Evolutionary conservation across 2,113 vertebrate genomes (phyloP).

Genomic region (Tauraco erythrolophus): DNA sequence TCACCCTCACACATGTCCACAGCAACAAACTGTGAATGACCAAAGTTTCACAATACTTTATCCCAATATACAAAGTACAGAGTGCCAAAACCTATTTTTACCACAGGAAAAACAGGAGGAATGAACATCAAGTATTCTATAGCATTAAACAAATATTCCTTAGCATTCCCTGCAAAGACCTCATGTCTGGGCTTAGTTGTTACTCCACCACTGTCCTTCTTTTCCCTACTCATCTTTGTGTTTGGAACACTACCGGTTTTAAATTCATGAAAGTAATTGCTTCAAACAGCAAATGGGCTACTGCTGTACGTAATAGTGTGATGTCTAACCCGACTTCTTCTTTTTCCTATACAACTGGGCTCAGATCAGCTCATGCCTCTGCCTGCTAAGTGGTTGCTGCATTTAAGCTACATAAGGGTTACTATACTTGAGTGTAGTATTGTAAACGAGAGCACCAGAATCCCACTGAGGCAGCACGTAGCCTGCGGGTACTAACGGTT

Average conservation of each 20-base stretch:
- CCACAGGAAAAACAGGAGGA: background rate
- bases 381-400: background rate
- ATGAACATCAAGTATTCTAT: background rate
- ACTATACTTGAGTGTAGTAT: background rate
- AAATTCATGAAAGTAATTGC: background rate
- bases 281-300: background rate
- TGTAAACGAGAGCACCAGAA: constrained; percentile 1
- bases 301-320: background rate
- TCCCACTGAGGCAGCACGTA: background rate
- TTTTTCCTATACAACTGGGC: background rate
- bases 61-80: background rate
- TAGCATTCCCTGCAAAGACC: background rate
- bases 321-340: background rate
- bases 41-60: background rate
- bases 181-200: background rate
- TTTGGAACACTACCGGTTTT: background rate
- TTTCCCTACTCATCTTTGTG: background rate
- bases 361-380: background rate
- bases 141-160: background rate
- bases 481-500: background rate
- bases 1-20: background rate
- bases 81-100: background rate
- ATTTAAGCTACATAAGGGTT: background rate
- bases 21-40: background rate
- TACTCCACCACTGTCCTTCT: background rate